Evolutionary conservation across 2,888 invertebrate species (phyloP).

Genomic region (Coenonympha arcania): DNA sequence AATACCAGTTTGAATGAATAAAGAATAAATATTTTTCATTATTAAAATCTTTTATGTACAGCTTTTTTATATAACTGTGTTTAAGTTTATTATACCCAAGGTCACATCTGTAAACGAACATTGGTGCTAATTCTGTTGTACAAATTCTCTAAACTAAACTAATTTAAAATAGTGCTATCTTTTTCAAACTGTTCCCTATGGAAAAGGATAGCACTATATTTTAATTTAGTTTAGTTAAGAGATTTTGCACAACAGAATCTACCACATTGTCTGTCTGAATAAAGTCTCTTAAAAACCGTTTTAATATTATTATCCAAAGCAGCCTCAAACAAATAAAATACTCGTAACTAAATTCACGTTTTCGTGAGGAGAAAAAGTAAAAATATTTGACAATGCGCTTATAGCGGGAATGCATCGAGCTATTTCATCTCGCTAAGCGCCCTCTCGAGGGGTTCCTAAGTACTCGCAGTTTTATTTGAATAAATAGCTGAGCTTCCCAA

Average conservation of each 20-base stretch:
- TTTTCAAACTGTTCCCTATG: too few species aligned
- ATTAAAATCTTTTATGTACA: too few species aligned
- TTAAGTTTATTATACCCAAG: too few species aligned
- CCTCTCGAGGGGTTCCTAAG: conserved; percentile 11
- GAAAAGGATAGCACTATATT: too few species aligned
- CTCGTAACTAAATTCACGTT: not conserved
- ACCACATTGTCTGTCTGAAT: not conserved
- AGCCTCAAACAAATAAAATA: not conserved
- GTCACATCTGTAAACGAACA: not conserved
- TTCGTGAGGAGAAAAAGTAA: not conserved
- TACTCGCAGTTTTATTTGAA: conserved; percentile 43
- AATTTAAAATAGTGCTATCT: too few species aligned
- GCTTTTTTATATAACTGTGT: too few species aligned
- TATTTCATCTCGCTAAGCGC: conserved; percentile 6
- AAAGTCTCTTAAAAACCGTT: not conserved
- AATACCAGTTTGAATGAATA: too few species aligned
- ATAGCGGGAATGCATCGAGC: conserved; percentile 5
- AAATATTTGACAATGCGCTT: conserved; percentile 3
- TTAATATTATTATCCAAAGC: not conserved
- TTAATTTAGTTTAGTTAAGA: too few species aligned
- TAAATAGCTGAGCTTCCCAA: conserved; percentile 42
- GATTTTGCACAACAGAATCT: too few species aligned
- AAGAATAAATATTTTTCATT: too few species aligned
- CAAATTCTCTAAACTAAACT: too few species aligned
- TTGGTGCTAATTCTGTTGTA: too few species aligned